Evolutionary conservation across 2,113 vertebrate genomes (phyloP).

Genomic region (zebrafish (Danio rerio)): GRCz12tu NC_133198.1:21256001-21256500

Average conservation of each 20-base stretch:
- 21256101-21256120: not conserved
- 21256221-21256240: not conserved
- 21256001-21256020: not conserved
- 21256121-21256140: not conserved
- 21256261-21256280: no score
- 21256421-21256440: no score
- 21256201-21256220: not conserved
- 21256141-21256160: not conserved
- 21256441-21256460: no score
- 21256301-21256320: no score
- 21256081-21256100: not conserved
- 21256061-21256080: not conserved
- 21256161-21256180: not conserved
- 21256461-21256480: no score
- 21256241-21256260: not conserved
- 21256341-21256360: no score
- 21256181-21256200: not conserved
- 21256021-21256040: not conserved
- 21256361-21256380: no score
- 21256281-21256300: no score
- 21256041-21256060: not conserved
- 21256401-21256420: no score
- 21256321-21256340: no score
- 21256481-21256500: no score
- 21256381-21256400: no score